These are phyloP conservation scores for Sus scrofa DNA, from an alignment of 2,113 vertebrate species.

Conservation along the genomic window T2T-Sscrofa CM000817.6:34216001-34216500, in stretches of 20 bases:
- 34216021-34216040: slow-evolving; percentile 16
- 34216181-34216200: neutral
- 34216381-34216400: neutral
- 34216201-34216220: neutral
- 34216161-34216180: neutral
- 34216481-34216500: neutral
- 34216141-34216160: neutral
- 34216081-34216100: slow-evolving; percentile 40
- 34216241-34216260: accelerated
- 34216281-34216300: neutral
- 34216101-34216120: neutral
- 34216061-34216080: slow-evolving; percentile 34
- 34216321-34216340: neutral
- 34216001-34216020: neutral
- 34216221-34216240: neutral
- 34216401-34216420: neutral
- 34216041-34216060: neutral
- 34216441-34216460: neutral
- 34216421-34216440: no score
- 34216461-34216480: neutral
- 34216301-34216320: neutral
- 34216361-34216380: neutral
- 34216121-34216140: neutral
- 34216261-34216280: neutral
- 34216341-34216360: neutral